Percentiles rank a stretch among this genome's conserved stretches.
These are phyloP conservation scores for Mus spicilegus DNA, from an alignment of 2,113 vertebrate species.

Conservation along the genomic window DNA sequence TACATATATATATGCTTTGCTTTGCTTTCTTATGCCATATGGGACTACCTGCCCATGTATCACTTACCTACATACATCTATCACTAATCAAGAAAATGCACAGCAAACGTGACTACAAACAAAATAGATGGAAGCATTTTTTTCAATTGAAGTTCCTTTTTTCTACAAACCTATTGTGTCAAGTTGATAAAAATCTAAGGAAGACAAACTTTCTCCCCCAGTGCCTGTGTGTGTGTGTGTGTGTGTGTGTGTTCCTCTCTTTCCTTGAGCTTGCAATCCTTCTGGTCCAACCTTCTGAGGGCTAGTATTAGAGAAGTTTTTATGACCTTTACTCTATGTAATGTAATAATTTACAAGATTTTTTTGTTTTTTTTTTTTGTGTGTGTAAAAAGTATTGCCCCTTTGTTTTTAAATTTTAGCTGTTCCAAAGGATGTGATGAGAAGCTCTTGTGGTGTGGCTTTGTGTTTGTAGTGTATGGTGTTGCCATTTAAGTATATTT, in stretches of 20 bases:
- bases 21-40: not conserved
- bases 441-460: not conserved
- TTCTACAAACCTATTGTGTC: not conserved
- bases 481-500: not conserved
- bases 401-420: not conserved
- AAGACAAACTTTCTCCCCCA: not conserved
- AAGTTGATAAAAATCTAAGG: not conserved
- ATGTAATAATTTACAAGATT: not conserved
- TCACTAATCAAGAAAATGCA: not conserved
- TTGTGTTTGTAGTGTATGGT: not conserved
- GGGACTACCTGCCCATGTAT: not conserved
- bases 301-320: not conserved
- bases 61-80: not conserved
- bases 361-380: not conserved
- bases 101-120: not conserved
- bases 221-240: not conserved
- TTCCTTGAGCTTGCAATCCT: not conserved
- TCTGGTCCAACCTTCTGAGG: not conserved
- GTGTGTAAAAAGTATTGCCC: not conserved
- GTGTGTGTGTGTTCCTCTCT: not conserved
- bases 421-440: not conserved
- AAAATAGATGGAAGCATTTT: not conserved
- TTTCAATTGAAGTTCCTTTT: not conserved
- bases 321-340: slow-evolving; percentile 38
- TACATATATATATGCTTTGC: not conserved